A percentile compares a stretch with the other conserved stretches of the same genome.
Evolutionary conservation across 2,888 invertebrate genomes (phyloP).

Genomic region (Cremastinae sp.): DNA sequence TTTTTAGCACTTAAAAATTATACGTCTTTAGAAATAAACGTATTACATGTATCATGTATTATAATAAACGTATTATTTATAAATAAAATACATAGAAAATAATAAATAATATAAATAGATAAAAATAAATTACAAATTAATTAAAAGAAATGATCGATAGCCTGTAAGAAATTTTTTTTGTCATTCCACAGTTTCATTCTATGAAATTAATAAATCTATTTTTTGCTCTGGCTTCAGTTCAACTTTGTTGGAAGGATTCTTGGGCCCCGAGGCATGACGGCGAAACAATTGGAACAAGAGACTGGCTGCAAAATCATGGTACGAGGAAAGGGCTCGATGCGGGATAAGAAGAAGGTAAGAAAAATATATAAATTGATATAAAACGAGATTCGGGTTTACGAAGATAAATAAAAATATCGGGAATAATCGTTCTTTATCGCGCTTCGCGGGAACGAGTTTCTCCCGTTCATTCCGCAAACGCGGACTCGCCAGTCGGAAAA

Average conservation of each 20-base stretch:
- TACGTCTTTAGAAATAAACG: no score
- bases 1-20: no score
- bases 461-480: conserved; percentile 20
- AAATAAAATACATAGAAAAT: no score
- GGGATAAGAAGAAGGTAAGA: conserved; percentile 99
- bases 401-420: conserved; percentile 21
- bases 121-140: no score
- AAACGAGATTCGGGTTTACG: not conserved
- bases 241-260: conserved; percentile 99
- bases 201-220: not conserved
- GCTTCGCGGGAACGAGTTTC: conserved; percentile 26
- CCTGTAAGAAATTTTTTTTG: no score
- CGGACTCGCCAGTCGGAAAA: conserved; percentile 28
- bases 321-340: conserved; percentile 99
- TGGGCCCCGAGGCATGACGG: conserved; percentile 99
- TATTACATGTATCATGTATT: no score
- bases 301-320: conserved; percentile 99
- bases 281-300: conserved; percentile 99
- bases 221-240: conserved; percentile 89
- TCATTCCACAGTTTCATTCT: no score
- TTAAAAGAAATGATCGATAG: no score
- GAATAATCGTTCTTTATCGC: not conserved
- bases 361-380: not conserved
- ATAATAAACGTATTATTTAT: no score
- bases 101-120: no score